Evolutionary conservation across 2,888 invertebrate species (phyloP).

Genomic region (Erannis defoliaria): DNA sequence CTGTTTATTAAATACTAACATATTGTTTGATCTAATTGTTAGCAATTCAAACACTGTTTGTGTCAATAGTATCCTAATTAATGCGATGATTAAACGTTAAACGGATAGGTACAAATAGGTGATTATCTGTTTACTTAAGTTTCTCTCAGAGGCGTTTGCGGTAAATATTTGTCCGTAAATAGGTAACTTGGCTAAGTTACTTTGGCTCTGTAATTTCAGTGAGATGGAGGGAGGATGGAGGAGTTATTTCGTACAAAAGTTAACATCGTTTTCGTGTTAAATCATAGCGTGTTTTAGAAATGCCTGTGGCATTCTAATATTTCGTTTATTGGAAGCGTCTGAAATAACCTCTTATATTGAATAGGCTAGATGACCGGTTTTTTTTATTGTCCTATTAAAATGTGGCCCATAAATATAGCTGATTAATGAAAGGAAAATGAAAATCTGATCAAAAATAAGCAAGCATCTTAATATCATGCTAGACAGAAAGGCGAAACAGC

Average conservation of each 20-base stretch:
- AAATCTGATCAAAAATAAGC: too few species aligned
- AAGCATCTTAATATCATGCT: too few species aligned
- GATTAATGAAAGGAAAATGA: too few species aligned
- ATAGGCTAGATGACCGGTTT: too few species aligned
- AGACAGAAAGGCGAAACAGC: too few species aligned
- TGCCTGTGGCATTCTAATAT: not conserved
- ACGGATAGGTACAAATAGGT: constrained; percentile 69
- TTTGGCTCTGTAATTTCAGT: constrained; percentile 32
- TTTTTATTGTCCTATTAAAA: too few species aligned
- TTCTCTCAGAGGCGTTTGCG: constrained; percentile 47
- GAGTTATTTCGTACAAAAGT: constrained; percentile 7
- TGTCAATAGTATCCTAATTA: constrained; percentile 82
- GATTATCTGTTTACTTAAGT: constrained; percentile 71
- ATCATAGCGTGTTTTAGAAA: not conserved
- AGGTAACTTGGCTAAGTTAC: constrained; percentile 35
- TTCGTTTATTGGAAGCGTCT: not conserved
- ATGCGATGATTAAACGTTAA: constrained; percentile 79
- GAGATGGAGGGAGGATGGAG: too few species aligned
- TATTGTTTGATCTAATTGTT: constrained; percentile 78
- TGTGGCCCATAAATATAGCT: too few species aligned
- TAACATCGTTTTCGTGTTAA: constrained; percentile 6
- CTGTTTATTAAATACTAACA: constrained; percentile 41
- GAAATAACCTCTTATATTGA: too few species aligned
- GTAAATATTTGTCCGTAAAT: constrained; percentile 55
- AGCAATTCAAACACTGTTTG: constrained; percentile 73